Percentiles rank a stretch among this genome's conserved stretches.
Evolutionary conservation across 2,888 invertebrate genomes (phyloP).

Genomic region (Trissolcus japonicus): DNA sequence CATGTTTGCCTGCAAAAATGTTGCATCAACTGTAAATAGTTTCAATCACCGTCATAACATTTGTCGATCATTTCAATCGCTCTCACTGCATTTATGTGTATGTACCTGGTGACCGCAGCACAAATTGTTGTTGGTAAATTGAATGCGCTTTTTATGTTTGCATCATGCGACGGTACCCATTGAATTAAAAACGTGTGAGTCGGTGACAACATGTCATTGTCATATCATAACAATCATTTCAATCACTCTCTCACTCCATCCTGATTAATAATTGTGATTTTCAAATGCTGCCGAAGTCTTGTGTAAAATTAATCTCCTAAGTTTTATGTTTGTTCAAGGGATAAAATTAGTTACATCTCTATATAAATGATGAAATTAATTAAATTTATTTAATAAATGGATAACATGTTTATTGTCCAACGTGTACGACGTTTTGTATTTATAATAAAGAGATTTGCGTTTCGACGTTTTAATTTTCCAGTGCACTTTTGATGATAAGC

Average conservation of each 20-base stretch:
- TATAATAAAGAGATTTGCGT: too few species aligned
- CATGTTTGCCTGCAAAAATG: too few species aligned
- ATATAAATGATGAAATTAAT: too few species aligned
- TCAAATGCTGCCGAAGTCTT: neutral
- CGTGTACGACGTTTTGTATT: too few species aligned
- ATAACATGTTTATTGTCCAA: too few species aligned
- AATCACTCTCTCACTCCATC: slow-evolving; percentile 49
- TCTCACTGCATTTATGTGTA: slow-evolving; percentile 36
- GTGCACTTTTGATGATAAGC: too few species aligned
- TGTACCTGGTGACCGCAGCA: slow-evolving; percentile 8
- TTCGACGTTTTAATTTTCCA: too few species aligned
- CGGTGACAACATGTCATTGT: slow-evolving; percentile 21
- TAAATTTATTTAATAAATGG: too few species aligned
- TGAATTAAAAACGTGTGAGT: slow-evolving; percentile 11
- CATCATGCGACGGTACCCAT: slow-evolving; percentile 13
- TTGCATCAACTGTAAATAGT: too few species aligned
- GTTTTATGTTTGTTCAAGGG: too few species aligned
- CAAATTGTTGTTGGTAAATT: slow-evolving; percentile 11
- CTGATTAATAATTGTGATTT: slow-evolving; percentile 8
- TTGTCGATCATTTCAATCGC: slow-evolving; percentile 26
- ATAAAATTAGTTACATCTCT: too few species aligned
- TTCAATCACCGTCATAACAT: slow-evolving; percentile 41
- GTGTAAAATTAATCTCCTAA: too few species aligned
- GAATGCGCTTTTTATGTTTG: slow-evolving; percentile 47
- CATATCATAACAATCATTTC: slow-evolving; percentile 42